A percentile compares a stretch with the other conserved stretches of the same genome.
Conservation (phyloP, 2,888 invertebrate species). For the Metalampra italica region DNA sequence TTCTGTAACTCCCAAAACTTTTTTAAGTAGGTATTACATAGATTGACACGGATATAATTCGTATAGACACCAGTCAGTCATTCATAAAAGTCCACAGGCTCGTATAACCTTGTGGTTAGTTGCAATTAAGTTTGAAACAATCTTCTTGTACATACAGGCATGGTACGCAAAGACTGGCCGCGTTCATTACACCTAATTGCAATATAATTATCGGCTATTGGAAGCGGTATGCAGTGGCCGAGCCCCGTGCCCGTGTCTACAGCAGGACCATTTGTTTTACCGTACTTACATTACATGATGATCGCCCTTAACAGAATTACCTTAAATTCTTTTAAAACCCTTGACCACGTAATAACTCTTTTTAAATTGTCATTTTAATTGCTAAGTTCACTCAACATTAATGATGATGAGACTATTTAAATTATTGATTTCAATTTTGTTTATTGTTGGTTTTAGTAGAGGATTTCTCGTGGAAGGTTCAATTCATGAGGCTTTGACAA, state of each 20-base stretch:
- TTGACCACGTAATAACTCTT: not conserved
- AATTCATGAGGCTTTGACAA: too few relatives aligned
- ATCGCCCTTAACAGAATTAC: not conserved
- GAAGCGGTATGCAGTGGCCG: conserved; percentile 39
- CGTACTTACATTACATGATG: not conserved
- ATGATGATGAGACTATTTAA: too few relatives aligned
- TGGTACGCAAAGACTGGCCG: conserved; percentile 33
- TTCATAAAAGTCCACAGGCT: conserved; percentile 2
- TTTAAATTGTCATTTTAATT: not conserved
- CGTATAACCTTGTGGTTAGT: conserved; percentile 27
- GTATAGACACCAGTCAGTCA: not conserved
- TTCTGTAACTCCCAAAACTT: too few relatives aligned
- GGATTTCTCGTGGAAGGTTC: too few relatives aligned
- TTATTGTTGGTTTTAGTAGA: too few relatives aligned
- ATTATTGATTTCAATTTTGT: too few relatives aligned
- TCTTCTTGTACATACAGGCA: conserved; percentile 28
- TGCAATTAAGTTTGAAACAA: conserved; percentile 43
- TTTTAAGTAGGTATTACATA: not conserved
- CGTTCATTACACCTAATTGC: conserved; percentile 60
- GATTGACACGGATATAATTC: conserved; percentile 2
- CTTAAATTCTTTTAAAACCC: not conserved
- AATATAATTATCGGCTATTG: conserved; percentile 56
- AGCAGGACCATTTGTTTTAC: not conserved
- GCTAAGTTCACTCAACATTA: too few relatives aligned
- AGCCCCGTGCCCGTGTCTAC: conserved; percentile 17